These are phyloP conservation scores for Chionodraco myersi DNA, from an alignment of 2,113 vertebrate genomes.

Conservation along the genomic window DNA sequence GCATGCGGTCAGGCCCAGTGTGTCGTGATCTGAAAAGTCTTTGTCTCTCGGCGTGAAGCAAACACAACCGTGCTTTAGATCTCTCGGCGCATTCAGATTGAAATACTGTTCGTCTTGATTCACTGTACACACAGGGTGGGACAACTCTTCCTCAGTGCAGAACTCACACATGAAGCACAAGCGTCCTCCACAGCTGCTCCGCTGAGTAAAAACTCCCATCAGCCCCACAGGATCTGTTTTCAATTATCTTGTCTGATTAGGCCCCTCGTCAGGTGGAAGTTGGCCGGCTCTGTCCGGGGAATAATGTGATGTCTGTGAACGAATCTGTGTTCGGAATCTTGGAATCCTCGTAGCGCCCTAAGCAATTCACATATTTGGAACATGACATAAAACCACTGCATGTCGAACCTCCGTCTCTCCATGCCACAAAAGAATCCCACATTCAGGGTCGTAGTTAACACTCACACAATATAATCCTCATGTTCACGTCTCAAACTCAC, in stretches of 20 bases:
- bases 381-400: not conserved
- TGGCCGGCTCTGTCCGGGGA: not conserved
- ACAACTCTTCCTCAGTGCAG: not conserved
- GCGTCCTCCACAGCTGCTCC: not conserved
- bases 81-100: slow-evolving; percentile 17
- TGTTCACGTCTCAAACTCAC: no score
- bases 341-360: not conserved
- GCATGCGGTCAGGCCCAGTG: slow-evolving; percentile 21
- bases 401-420: no score
- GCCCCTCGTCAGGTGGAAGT: slow-evolving; percentile 3
- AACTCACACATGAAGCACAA: slow-evolving; percentile 47
- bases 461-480: no score
- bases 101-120: slow-evolving; percentile 14
- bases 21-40: slow-evolving; percentile 17
- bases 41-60: slow-evolving; percentile 26
- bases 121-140: slow-evolving; percentile 10
- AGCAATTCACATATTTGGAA: not conserved
- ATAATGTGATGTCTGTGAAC: not conserved
- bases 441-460: no score
- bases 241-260: slow-evolving; percentile 1
- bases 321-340: not conserved
- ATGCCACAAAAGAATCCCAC: no score
- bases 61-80: not conserved
- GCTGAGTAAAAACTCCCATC: not conserved
- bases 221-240: slow-evolving; percentile 10